phyloP scores from a whole-genome alignment of 2,113 vertebrate species.

The Chiloscyllium plagiosum region DNA sequence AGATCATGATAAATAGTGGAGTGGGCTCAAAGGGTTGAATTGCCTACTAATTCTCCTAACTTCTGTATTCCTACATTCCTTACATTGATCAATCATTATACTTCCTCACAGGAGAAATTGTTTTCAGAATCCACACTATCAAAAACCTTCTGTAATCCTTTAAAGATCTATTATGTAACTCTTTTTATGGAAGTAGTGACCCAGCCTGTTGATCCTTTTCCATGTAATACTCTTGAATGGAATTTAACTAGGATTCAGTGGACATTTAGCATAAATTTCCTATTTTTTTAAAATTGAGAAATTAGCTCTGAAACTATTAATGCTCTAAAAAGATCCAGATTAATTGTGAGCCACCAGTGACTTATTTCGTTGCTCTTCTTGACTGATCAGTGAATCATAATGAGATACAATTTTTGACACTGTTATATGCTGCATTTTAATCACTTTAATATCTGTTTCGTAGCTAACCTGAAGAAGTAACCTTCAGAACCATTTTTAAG shows the following conservation, averaged over 20 bases:
- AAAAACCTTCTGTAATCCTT: too few species aligned
- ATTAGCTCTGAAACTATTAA: neutral
- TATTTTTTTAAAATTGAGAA: neutral
- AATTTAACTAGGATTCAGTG: neutral
- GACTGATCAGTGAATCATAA: neutral
- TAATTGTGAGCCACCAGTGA: neutral
- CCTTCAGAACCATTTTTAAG: neutral
- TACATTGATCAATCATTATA: neutral
- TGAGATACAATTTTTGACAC: neutral
- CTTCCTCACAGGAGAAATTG: neutral
- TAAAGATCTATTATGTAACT: too few species aligned
- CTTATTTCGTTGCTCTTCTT: neutral
- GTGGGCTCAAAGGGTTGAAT: too few species aligned
- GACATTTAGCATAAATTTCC: neutral
- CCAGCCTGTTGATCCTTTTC: too few species aligned
- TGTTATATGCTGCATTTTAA: neutral
- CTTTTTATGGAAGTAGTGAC: too few species aligned
- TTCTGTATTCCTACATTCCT: neutral
- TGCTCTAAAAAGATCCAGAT: neutral
- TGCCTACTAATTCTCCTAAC: too few species aligned
- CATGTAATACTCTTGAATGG: neutral
- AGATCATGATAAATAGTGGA: too few species aligned
- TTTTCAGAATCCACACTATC: neutral
- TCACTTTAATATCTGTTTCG: neutral
- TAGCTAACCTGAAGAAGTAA: neutral